Evolutionary conservation across 2,888 invertebrate genomes (phyloP).

Genomic region (Elegia similella): DNA sequence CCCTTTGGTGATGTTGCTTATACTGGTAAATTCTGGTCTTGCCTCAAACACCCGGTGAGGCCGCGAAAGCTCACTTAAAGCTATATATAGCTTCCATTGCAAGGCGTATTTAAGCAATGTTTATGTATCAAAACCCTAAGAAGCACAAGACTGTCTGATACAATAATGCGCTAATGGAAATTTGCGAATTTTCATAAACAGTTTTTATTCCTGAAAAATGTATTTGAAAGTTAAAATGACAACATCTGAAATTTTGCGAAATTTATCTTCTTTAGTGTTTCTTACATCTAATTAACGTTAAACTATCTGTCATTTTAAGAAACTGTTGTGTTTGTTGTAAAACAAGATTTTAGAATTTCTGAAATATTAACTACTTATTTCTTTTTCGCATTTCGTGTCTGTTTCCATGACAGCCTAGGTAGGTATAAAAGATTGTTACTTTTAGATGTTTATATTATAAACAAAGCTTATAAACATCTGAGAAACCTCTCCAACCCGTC

Average conservation of each 20-base stretch:
- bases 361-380: neutral
- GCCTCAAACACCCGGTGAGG: no score
- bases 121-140: neutral
- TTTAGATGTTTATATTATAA: conserved; percentile 32
- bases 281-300: neutral
- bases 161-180: conserved; percentile 16
- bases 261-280: conserved; percentile 1
- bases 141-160: conserved; percentile 26
- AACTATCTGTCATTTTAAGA: conserved; percentile 15
- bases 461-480: no score
- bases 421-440: no score
- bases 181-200: conserved; percentile 15
- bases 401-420: no score
- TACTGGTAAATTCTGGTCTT: no score
- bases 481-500: no score
- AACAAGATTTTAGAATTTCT: neutral
- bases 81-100: no score
- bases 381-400: neutral
- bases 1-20: no score
- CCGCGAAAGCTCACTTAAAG: no score
- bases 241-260: neutral
- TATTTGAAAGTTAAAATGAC: conserved; percentile 1
- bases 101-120: no score
- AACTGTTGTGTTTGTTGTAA: no score
- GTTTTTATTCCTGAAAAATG: neutral